phyloP scores from a whole-genome alignment of 2,113 vertebrate genomes.

The Callaeas wilsoni region DNA sequence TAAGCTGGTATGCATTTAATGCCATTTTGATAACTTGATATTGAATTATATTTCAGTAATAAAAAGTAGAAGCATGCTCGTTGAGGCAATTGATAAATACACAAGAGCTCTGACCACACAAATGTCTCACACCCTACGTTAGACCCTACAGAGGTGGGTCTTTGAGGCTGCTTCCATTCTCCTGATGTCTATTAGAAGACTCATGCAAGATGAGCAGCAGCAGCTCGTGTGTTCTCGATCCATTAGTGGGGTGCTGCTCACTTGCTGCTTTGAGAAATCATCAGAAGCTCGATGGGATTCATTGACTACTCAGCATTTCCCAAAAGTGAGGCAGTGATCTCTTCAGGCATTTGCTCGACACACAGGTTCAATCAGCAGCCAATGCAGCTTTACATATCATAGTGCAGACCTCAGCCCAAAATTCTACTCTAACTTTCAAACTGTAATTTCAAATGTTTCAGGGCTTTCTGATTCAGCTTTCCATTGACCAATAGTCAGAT shows the following conservation, averaged over 20 bases:
- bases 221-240: background rate
- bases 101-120: background rate
- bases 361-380: background rate
- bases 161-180: background rate
- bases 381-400: background rate
- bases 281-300: background rate
- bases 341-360: background rate
- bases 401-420: background rate
- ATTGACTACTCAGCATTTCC: background rate
- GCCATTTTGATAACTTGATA: conserved; percentile 11
- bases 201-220: background rate
- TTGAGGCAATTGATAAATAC: background rate
- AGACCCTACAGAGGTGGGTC: background rate
- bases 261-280: background rate
- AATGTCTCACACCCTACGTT: background rate
- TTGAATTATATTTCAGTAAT: conserved; percentile 19
- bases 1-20: conserved; percentile 15
- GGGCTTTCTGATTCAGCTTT: background rate
- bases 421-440: background rate
- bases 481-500: background rate
- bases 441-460: background rate
- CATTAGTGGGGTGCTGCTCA: background rate
- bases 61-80: background rate
- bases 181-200: background rate
- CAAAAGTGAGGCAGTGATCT: background rate